phyloP scores from a whole-genome alignment of 2,888 invertebrate species.

The Belgica antarctica region DNA sequence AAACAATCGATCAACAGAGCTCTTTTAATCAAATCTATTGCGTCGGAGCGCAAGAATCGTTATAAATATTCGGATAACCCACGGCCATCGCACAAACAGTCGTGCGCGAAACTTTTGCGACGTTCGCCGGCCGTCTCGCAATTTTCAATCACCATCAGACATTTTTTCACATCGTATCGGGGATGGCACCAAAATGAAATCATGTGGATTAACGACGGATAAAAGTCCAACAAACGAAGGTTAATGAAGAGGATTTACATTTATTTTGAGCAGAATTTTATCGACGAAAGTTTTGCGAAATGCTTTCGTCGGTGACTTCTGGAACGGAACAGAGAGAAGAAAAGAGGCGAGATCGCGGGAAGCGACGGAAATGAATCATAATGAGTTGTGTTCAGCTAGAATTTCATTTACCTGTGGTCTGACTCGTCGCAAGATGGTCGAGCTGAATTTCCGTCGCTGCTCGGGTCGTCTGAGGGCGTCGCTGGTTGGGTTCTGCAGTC shows the following conservation, averaged over 20 bases:
- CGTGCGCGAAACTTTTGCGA: too few species aligned
- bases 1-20: too few species aligned
- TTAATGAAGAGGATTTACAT: constrained; percentile 8
- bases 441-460: constrained; percentile 67
- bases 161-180: too few species aligned
- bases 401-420: constrained; percentile 65
- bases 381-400: neutral
- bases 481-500: constrained; percentile 50
- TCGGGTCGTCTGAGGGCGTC: constrained; percentile 59
- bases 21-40: too few species aligned
- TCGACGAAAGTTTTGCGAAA: constrained; percentile 28
- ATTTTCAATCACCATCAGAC: too few species aligned
- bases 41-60: too few species aligned
- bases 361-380: neutral
- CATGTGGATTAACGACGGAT: too few species aligned
- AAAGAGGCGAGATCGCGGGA: neutral
- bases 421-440: constrained; percentile 64
- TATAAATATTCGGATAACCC: too few species aligned
- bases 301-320: constrained; percentile 37
- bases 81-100: too few species aligned
- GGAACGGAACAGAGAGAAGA: constrained; percentile 17
- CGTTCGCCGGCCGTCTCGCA: too few species aligned
- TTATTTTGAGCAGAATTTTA: constrained; percentile 33
- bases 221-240: too few species aligned
- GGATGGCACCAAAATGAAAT: too few species aligned